These are phyloP conservation scores for Hypanus sabinus DNA, from an alignment of 2,113 vertebrate species.

Conservation along the genomic window DNA sequence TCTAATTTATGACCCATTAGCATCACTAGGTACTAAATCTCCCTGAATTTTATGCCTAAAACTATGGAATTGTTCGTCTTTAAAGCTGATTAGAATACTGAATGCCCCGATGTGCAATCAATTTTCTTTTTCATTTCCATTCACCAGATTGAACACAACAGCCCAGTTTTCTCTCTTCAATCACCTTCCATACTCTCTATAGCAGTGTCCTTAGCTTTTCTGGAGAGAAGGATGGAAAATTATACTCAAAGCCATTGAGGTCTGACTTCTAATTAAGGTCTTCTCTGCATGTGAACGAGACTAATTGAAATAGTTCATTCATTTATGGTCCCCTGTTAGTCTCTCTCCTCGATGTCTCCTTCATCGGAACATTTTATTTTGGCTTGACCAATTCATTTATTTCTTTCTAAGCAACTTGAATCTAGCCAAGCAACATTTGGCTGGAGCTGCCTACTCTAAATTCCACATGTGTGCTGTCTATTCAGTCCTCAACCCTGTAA, in stretches of 20 bases:
- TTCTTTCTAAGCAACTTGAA: not conserved
- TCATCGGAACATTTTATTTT: not conserved
- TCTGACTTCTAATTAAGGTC: not conserved
- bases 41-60: not conserved
- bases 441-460: not conserved
- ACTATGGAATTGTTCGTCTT: not conserved
- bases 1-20: not conserved
- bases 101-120: not conserved
- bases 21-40: not conserved
- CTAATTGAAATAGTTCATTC: not conserved
- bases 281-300: not conserved
- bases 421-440: not conserved
- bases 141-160: not conserved
- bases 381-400: not conserved
- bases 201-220: not conserved
- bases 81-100: not conserved
- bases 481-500: not conserved
- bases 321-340: not conserved
- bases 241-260: not conserved
- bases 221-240: slow-evolving; percentile 4
- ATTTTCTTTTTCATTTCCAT: slow-evolving; percentile 4
- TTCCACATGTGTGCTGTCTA: not conserved
- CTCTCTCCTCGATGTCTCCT: not conserved
- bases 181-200: not conserved
- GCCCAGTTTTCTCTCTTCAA: not conserved